Base-by-base conservation (phyloP, 1,140 invertebrate species). In the Chrysomallon squamiferum region DNA sequence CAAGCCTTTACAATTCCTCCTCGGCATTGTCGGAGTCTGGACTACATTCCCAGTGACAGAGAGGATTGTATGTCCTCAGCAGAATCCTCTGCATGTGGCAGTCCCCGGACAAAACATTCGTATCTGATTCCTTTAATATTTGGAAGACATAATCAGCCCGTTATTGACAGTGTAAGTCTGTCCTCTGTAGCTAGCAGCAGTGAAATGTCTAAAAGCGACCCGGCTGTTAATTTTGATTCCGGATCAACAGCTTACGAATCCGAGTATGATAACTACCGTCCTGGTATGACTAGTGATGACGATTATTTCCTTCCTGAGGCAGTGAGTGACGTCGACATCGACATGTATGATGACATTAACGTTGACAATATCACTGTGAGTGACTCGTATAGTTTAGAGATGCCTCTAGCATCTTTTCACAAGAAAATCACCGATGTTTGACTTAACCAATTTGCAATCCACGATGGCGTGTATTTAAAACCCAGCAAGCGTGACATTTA, bases 211-310 rank as follows among this genome's bases (percentile, higher is more conserved):
- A 68, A 73, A 22, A 81, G 81, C 60, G 83, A 84, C 67, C 75
- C 80, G 2, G 72, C 73, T 20, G 58, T 84, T 7, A 79, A 82
- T 59, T 71, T 75, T 27, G 81, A 84, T 54, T 79, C 77, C 1
- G 68, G 79, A n/a, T 84, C 83, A 18, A 69, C 76, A 9, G 83
- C 82, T 66, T 95, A 94, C 82, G 93, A 95, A 86, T 93, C 91
- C 2, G 92, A 94, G 76, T 93, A 93, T 80, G 91, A 91, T 73
- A 90, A 90, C 79, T 90, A 84, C 62, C 68, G 83, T 32, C 84
- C 84, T 0, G 84, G 83, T 6, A 78, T 85, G 77, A 74, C 73
- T 9, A 84, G 81, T 68, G 79, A 81, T 58, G 85, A 86, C 6
- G 82, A 86, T 72, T 83, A 82, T 41, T 86, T 85, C 77, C 75